Percentiles rank a stretch among this genome's conserved stretches.
These are phyloP conservation scores for Catostomus latipinnis DNA, from an alignment of 2,797 vertebrate species.

Conservation along the genomic window DNA sequence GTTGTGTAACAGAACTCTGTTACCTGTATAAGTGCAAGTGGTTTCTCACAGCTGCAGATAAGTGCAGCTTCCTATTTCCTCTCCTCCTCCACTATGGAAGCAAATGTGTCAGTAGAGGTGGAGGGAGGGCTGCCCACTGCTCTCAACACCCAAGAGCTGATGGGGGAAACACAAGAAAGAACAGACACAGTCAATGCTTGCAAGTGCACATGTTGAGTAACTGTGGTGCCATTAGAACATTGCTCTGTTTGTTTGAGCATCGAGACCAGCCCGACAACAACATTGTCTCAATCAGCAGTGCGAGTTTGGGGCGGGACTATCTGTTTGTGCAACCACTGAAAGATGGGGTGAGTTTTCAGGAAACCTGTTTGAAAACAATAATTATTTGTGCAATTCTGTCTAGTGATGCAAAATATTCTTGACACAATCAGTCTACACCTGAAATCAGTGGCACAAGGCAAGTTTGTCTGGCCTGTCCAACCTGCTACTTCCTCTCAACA, in stretches of 20 bases:
- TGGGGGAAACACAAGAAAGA: conserved; percentile 43
- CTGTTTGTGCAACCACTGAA: no score
- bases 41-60: conserved; percentile 93
- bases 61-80: conserved; percentile 94
- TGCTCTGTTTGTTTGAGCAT: no score
- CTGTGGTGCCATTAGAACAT: no score
- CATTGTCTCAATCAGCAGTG: no score
- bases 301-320: no score
- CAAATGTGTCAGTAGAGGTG: conserved; percentile 84
- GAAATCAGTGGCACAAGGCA: conserved; percentile 3
- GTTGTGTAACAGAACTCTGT: background rate
- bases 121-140: conserved; percentile 74
- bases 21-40: conserved; percentile 96
- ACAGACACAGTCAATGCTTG: no score
- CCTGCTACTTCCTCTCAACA: conserved; percentile 6
- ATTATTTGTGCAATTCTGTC: no score
- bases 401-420: background rate
- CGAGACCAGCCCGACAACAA: no score
- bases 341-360: no score
- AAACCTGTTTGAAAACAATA: no score
- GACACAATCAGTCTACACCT: background rate
- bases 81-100: conserved; percentile 95
- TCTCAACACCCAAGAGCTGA: conserved; percentile 89
- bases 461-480: conserved; percentile 1
- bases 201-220: no score